phyloP scores from a whole-genome alignment of 2,888 invertebrate species.

The Dorcus hopei region DNA sequence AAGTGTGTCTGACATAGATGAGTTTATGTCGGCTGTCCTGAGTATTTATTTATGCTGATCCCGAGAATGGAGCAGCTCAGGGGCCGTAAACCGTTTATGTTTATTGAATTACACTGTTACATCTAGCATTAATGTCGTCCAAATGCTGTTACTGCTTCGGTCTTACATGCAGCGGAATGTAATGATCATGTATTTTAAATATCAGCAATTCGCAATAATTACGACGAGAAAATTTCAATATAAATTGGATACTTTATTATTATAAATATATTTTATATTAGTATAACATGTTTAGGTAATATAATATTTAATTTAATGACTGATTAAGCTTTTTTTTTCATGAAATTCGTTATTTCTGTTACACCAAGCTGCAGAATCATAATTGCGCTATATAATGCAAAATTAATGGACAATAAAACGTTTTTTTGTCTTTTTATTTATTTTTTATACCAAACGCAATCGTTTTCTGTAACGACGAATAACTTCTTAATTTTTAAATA shows the following conservation, averaged over 20 bases:
- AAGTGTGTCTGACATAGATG: not conserved
- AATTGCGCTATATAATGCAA: not conserved
- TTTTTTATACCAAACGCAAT: too few relatives aligned
- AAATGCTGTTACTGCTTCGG: slow-evolving; percentile 39
- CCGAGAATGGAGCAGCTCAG: slow-evolving; percentile 42
- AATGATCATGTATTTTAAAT: slow-evolving; percentile 1
- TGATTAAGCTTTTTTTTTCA: not conserved
- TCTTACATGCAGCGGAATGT: slow-evolving; percentile 21
- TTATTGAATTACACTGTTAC: slow-evolving; percentile 47
- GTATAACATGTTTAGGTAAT: not conserved
- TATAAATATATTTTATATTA: slow-evolving; percentile 12
- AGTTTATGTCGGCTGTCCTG: slow-evolving; percentile 12
- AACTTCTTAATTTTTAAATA: too few relatives aligned
- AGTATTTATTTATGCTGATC: slow-evolving; percentile 36
- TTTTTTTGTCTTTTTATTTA: not conserved
- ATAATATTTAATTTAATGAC: not conserved
- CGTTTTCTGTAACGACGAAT: too few relatives aligned
- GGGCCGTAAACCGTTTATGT: slow-evolving; percentile 45
- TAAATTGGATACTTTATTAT: slow-evolving; percentile 13
- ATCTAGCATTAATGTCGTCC: slow-evolving; percentile 44
- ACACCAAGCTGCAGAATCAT: not conserved
- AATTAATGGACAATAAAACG: not conserved
- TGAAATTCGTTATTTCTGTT: not conserved
- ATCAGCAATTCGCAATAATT: not conserved
- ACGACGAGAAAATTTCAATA: slow-evolving; percentile 1